Evolutionary conservation across 1,140 invertebrate species (phyloP).

Genomic region (Megalopta genalis): DNA sequence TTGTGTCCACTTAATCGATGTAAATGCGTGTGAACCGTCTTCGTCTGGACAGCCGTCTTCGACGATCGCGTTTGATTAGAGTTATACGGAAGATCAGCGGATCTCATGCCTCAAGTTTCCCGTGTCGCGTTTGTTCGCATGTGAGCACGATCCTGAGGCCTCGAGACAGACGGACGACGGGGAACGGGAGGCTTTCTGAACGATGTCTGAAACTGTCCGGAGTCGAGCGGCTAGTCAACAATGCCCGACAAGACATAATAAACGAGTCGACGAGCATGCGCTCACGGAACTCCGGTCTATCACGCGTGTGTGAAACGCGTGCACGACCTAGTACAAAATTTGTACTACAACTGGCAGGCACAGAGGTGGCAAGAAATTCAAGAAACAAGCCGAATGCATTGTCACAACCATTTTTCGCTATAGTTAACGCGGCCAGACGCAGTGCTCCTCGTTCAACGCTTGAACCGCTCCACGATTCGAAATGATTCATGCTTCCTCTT

Average conservation of each 20-base stretch:
- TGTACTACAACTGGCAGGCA: constrained; percentile 6
- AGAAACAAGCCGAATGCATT: background rate
- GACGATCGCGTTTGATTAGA: constrained; percentile 5
- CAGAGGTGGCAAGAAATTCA: too few relatives aligned
- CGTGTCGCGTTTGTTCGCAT: background rate
- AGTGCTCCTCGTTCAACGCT: background rate
- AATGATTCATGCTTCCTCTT: too few relatives aligned
- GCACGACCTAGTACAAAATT: too few relatives aligned
- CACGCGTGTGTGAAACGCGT: background rate
- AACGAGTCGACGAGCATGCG: background rate
- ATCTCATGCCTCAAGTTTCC: background rate
- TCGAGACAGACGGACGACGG: background rate
- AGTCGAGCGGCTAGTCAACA: too few relatives aligned
- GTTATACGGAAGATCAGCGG: background rate
- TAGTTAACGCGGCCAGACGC: background rate
- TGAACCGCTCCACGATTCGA: too few relatives aligned
- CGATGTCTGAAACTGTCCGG: too few relatives aligned
- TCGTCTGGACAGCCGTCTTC: constrained; percentile 10
- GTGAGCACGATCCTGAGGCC: background rate
- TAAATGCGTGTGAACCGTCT: constrained; percentile 26
- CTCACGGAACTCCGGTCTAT: too few relatives aligned
- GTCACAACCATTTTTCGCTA: background rate
- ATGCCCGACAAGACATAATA: too few relatives aligned
- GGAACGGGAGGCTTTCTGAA: background rate
- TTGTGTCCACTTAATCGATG: constrained; percentile 33